These are phyloP conservation scores for Mesaphorura yosii DNA, from an alignment of 1,140 invertebrate genomes.

Conservation along the genomic window DNA sequence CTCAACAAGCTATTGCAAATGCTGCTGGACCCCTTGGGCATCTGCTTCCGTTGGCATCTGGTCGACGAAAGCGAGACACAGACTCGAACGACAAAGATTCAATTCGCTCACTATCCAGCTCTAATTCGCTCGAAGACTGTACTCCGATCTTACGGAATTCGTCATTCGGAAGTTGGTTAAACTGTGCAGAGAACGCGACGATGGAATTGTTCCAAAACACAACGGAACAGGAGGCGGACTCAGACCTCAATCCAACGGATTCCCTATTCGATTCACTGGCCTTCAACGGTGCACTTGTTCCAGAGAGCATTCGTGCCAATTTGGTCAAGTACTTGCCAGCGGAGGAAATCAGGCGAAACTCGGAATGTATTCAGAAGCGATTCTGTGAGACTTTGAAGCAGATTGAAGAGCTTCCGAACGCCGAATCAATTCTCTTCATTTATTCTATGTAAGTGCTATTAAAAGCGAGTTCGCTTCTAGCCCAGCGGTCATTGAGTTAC, in stretches of 20 bases:
- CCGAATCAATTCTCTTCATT: background rate
- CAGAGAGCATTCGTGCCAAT: constrained; percentile 9
- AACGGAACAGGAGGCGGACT: no score
- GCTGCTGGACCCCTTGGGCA: constrained; percentile 2
- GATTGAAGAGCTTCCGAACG: background rate
- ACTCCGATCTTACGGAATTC: background rate
- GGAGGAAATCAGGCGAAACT: constrained; percentile 14
- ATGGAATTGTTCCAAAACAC: background rate
- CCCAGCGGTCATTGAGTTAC: no score
- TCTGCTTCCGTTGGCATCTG: constrained; percentile 15
- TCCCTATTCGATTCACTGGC: constrained; percentile 9
- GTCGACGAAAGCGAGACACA: constrained; percentile 10
- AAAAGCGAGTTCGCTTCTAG: background rate
- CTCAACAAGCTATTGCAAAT: constrained; percentile 8
- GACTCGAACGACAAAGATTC: background rate
- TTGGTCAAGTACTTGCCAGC: constrained; percentile 13
- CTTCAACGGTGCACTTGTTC: constrained; percentile 8
- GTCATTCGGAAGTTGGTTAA: background rate
- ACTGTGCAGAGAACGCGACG: background rate
- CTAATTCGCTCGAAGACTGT: background rate
- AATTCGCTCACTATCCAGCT: background rate
- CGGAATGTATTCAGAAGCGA: constrained; percentile 18
- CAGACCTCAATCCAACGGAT: background rate
- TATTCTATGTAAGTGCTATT: constrained; percentile 1
- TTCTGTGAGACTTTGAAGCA: constrained; percentile 12